Conservation (phyloP, 2,888 invertebrate species). For the Sesia apiformis region DNA sequence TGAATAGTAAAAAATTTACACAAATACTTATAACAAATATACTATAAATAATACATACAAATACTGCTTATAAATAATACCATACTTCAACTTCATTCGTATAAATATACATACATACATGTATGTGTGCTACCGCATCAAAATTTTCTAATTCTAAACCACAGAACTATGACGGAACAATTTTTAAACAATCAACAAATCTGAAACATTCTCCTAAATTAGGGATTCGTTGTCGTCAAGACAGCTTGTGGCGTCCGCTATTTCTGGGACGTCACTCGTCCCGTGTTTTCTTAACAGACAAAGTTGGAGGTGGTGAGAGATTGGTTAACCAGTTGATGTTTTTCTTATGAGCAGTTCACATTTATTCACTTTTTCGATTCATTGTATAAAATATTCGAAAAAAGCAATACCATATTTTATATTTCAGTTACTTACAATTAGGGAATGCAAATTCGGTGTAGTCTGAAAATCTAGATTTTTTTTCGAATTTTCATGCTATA, state of each 20-base stretch:
- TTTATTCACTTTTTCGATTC: not conserved
- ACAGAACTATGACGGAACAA: conserved; percentile 22
- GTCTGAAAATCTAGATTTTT: no score
- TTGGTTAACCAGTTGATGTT: conserved; percentile 23
- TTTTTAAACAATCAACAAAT: conserved; percentile 9
- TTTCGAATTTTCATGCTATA: no score
- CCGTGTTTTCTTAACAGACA: conserved; percentile 32
- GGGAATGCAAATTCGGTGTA: no score
- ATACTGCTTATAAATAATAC: no score
- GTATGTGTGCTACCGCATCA: not conserved
- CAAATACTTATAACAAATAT: no score
- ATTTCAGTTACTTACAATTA: not conserved
- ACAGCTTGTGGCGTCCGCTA: conserved; percentile 34
- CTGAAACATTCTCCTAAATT: conserved; percentile 42
- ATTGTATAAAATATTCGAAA: not conserved
- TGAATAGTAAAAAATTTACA: no score
- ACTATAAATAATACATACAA: no score
- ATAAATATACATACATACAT: not conserved
- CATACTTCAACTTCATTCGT: no score
- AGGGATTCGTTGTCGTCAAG: conserved; percentile 40
- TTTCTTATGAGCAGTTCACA: conserved; percentile 6
- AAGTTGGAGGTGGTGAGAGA: conserved; percentile 24
- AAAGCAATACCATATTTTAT: not conserved
- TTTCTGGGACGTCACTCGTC: conserved; percentile 55
- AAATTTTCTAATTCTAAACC: conserved; percentile 5